Evolutionary conservation across 2,797 vertebrate genomes (phyloP), one percentile per base, ranked within the genome.

Genomic region (Philypnodon macrostomus): DNA sequence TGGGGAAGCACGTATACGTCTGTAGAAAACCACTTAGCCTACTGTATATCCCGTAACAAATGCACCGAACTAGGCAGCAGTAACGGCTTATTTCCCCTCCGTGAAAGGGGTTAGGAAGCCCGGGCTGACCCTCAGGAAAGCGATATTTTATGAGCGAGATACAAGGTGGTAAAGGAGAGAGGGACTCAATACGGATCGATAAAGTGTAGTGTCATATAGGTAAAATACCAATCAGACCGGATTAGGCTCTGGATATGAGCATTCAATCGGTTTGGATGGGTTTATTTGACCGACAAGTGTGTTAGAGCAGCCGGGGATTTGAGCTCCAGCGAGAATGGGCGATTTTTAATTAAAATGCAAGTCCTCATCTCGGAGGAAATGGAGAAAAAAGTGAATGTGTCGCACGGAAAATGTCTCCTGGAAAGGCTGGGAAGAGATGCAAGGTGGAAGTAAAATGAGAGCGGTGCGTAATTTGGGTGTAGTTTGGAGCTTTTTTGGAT

Each of bases 181-280:
- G 11, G 39, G 68, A 58, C n/a, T 75, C 71, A 63, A 79, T 79
- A 40, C 33, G 58, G 71, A 76, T 80, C 81, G 6, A 79, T 74
- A 13, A 1, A 10, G 53, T 48, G 56, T 58, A 52, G 53, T 46
- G 58, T 52, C 65, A 65, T 67, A 60, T 53, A 12, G 51, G 52
- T 58, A 30, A 62, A 75, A 70, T 12, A 41, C 9, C 47, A 53
- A 63, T 73, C 70, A 59, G 54, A 18, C 26, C 13, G 37, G 66
- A 67, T 67, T 54, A 65, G 38, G 42, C 6, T n/a, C 31, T 11
- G 52, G 15, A 61, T 33, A 47, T 37, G 50, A 56, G 24, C 35
- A 33, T 51, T 17, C 39, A 6, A 7, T 36, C 5, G 24, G 3
- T 45, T 38, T 30, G 12, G 42, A 56, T 13, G 2, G 36, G 4